Evolutionary conservation across 2,113 vertebrate genomes (phyloP), one percentile per base, ranked within the genome.

Genomic region (Diadophis punctatus): DNA sequence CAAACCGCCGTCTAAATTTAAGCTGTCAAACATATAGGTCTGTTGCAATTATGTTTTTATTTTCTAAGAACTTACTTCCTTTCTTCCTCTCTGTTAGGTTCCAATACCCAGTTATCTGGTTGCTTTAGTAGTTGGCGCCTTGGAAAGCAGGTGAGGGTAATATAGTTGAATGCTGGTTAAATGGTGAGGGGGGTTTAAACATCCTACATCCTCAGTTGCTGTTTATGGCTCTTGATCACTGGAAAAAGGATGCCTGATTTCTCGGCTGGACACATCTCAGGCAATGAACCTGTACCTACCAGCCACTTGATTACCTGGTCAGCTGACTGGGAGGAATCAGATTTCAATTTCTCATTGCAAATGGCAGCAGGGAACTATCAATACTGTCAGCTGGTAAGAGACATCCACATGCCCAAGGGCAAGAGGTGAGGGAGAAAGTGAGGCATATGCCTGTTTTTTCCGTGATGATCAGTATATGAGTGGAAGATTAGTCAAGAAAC

Each of bases 31-130:
- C 68, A 20, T 63, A n/a, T 3, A 51, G 30, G 12, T 27, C 34
- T 88, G 86, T 74, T 58, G n/a, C 63, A 60, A 55, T 92, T 30
- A 39, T 80, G 18, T 39, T 39, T 80, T 43, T 80, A 39, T 80
- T 80, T 80, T 39, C 34, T 48, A 52, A 10, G 9, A 86, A 84
- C 60, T 43, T 94, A 30, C 84, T 58, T 90, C 1, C 6, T 94
- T 27, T 88, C 88, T 85, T 27, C 88, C 86, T 84, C 90, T 48
- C 16, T 46, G 34, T 74, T 95, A 99, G 99, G 98, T 99, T 90
- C 96, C 98, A 0, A 98, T 99, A 97, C 99, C 99, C 2, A 98
- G 98, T 90, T 99, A 99, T 95, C 97, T 99, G 96, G 98, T 99
- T 46, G 99, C 99, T 48, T 96, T 99, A 27, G 99, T 99, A 86